Base-by-base conservation (phyloP, 1,140 invertebrate genomes). In the Proales similis region DNA sequence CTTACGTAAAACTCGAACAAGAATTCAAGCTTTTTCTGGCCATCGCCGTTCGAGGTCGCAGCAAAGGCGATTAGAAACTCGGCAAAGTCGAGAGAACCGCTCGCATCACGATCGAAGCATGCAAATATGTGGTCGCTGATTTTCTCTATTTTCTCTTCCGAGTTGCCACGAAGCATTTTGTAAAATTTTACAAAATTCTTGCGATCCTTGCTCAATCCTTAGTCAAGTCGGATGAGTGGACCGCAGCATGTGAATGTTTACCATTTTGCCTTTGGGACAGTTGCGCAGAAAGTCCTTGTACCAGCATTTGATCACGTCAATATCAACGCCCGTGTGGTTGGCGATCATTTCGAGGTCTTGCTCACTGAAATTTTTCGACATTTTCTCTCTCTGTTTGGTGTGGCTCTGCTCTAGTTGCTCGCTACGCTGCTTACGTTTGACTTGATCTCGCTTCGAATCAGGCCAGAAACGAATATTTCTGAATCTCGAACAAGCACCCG, bases 241-340 rank as follows among this genome's bases (percentile, higher is more conserved):
- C n/a, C n/a, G n/a, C n/a, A n/a, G n/a, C n/a, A n/a, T n/a, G n/a
- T n/a, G n/a, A n/a, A n/a, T n/a, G n/a, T 17, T 53, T 42, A 57
- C 51, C 51, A 57, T 57, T 57, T 26, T 57, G 19, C 51, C 51
- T 42, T 57, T 57, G 9, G 51, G 51, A 42, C 51, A 57, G 32
- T 42, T 42, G 19, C 27, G 33, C 30, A 57, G 27, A 42, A 57
- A 57, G 17, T 57, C 51, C 30, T 57, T 57, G 26, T 57, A 57
- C 51, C 51, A 57, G 20, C 51, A 42, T 57, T 57, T 57, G 36
- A 57, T 57, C 19, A 57, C 36, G 3, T 42, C 45, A 26, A 42
- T 42, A 17, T 57, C 51, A 42, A 57, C 45, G 9, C 51, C 51
- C 17, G 36, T 57, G 4, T 57, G 26, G 27, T 57, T 42, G 19